A percentile compares a stretch with the other conserved stretches of the same genome.
Evolutionary conservation across 1,140 invertebrate species (phyloP).

Genomic region (Watersipora subatra): DNA sequence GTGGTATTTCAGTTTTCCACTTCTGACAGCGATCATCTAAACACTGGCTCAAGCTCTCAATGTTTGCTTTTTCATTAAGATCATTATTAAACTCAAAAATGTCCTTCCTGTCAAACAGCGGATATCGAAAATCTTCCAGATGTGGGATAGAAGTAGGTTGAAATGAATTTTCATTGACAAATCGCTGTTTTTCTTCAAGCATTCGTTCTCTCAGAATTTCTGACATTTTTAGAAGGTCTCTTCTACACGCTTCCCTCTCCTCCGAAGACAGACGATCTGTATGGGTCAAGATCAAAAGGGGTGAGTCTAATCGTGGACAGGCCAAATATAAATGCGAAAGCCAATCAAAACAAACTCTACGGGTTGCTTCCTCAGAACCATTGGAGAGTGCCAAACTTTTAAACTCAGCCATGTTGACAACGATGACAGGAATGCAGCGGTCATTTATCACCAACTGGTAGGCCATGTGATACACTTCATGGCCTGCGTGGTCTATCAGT

Average conservation of each 20-base stretch:
- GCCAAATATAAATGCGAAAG: neutral
- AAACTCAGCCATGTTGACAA: neutral
- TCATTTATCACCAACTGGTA: neutral
- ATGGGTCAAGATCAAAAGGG: neutral
- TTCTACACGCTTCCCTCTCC: neutral
- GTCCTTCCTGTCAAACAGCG: neutral
- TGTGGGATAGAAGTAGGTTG: neutral
- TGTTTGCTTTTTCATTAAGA: neutral
- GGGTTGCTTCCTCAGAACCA: neutral
- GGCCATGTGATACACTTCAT: neutral
- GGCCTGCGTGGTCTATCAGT: neutral
- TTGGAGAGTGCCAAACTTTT: neutral
- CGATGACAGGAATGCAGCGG: neutral
- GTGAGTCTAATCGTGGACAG: neutral
- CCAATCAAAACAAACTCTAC: neutral
- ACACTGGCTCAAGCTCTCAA: neutral
- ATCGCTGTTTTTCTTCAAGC: neutral
- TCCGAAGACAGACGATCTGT: neutral
- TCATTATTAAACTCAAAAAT: neutral
- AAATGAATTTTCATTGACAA: neutral
- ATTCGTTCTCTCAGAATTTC: neutral
- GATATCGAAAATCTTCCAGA: neutral
- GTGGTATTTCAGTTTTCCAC: neutral
- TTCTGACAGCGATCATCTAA: neutral
- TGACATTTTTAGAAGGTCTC: neutral